Base-by-base conservation (phyloP, 2,113 vertebrate genomes). In the Thunnus thynnus region DNA sequence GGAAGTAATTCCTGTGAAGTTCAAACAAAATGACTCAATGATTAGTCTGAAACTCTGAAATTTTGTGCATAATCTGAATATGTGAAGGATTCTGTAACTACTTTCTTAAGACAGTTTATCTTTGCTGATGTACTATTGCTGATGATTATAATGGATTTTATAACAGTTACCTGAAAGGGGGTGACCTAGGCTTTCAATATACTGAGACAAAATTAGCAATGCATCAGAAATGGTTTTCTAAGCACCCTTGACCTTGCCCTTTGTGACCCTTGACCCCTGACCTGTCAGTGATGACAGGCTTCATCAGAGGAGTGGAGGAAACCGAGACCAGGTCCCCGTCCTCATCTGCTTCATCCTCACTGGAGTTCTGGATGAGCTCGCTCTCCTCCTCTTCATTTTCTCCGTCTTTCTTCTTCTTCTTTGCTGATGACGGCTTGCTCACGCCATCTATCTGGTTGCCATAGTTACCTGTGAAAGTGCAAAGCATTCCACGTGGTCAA, bases 201-300 rank as follows among this genome's bases (percentile, higher is more conserved):
- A 41, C 1, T 52, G 57, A 50, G 51, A 52, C 8, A 20, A 20
- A 32, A 73, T 44, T 7, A 69, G n/a, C 22, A 47, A 56, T 6
- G 22, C 20, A 63, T 57, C 0, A 55, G 2, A 22, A n/a, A 30
- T 54, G 18, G 63, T 27, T 66, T 11, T 25, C 18, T 3, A 51
- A 51, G 3, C 22, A 56, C 5, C 14, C 12, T 50, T 58, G 13
- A 50, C 51, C 17, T 8, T 30, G 10, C 4, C 25, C 36, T 22
- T 36, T 68, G 13, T 52, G 51, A 80, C 30, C 48, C 4, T 62
- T 69, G 68, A 83, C 54, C 1, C 2, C 95, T 92, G 80, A 98
- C 98, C 98, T 98, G 92, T 99, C 98, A 0, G 98, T 99, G 90
- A 99, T 94, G 93, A 99, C 94, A 0, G 98, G 98, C 80, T 95